Base-by-base conservation (phyloP, 2,797 vertebrate genomes). In the Pempheris klunzingeri region DNA sequence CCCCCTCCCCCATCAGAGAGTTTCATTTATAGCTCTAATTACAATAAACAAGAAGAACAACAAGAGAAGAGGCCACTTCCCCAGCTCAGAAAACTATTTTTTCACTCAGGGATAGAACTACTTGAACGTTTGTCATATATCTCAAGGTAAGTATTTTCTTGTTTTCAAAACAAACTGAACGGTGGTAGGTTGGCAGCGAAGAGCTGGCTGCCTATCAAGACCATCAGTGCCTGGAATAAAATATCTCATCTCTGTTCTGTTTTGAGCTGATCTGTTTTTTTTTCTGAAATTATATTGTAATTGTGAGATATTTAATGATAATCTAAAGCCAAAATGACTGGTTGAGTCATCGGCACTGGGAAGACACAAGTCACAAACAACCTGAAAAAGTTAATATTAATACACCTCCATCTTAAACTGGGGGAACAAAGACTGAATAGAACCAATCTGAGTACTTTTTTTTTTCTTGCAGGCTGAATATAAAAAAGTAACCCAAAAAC, bases 21-120 rank as follows among this genome's bases (percentile, higher is more conserved):
- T 74, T 88, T 91, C 84, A 87, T 89, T 86, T 90, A 83, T 77
- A 87, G 82, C 87, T 88, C 82, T 86, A 88, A 90, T 91, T 92
- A 87, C 72, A 93, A 91, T 79, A 92, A 92, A 91, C 85, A 88
- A 82, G 61, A 49, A 80, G 62, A 89, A 87, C 52, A 86, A 63
- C 57, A 1, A 64, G 65, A 43, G 58, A 76, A 66, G 78, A 83
- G 64, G 34, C 49, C 44, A 22, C 62, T 78, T 80, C 57, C 74
- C 66, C 14, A 2, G 0, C 32, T 74, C 14, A 22, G 11, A 49
- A 39, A 50, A 22, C 1, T 17, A 58, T 68, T 80, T 69, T 72
- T 60, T 72, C 67, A 44, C 59, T 65, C 20, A 14, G 54, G 13
- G 17, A 15, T 2, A 12, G 9, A 39, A n/a, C 47, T 22, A 20